Percentiles rank a stretch among this genome's conserved stretches.
These are phyloP conservation scores for Mormyrops boulengeri DNA, from an alignment of 2,797 vertebrate genomes.

Conservation along the genomic window DNA sequence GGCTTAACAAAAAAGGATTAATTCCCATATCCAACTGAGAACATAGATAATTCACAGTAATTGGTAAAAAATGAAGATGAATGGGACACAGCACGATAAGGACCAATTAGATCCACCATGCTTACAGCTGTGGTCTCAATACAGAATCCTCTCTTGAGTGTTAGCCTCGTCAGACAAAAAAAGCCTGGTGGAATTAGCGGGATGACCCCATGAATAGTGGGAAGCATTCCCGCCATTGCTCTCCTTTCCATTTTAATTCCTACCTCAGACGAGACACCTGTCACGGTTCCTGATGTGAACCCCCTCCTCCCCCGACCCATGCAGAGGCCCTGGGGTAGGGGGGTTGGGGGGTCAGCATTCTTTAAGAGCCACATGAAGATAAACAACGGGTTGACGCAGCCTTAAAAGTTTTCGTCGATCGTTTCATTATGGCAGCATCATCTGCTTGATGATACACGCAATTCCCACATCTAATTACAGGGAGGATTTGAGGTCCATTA, in stretches of 20 bases:
- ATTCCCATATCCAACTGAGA: slow-evolving; percentile 99
- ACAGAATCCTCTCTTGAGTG: slow-evolving; percentile 94
- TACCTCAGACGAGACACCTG: slow-evolving; percentile 63
- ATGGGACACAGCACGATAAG: slow-evolving; percentile 99
- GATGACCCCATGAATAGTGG: slow-evolving; percentile 74
- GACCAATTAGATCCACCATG: slow-evolving; percentile 99
- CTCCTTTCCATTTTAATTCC: slow-evolving; percentile 64
- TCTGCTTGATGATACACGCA: slow-evolving; percentile 99
- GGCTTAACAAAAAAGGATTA: slow-evolving; percentile 99
- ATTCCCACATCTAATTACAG: slow-evolving; percentile 99
- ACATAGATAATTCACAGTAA: slow-evolving; percentile 99
- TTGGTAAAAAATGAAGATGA: slow-evolving; percentile 99
- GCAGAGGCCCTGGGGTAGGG: slow-evolving; percentile 18
- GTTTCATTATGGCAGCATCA: slow-evolving; percentile 95
- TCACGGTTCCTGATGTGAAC: slow-evolving; percentile 59
- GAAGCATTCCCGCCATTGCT: slow-evolving; percentile 72
- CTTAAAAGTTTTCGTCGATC: slow-evolving; percentile 79
- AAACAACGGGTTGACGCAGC: slow-evolving; percentile 69
- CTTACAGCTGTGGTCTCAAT: slow-evolving; percentile 99
- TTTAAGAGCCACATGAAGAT: slow-evolving; percentile 52
- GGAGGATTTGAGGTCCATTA: slow-evolving; percentile 99
- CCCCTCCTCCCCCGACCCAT: background rate
- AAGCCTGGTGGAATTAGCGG: slow-evolving; percentile 76
- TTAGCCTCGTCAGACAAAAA: slow-evolving; percentile 76
- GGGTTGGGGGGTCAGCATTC: slow-evolving; percentile 55